These are phyloP conservation scores for Butorides virescens DNA, from an alignment of 2,113 vertebrate genomes.

Conservation along the genomic window DNA sequence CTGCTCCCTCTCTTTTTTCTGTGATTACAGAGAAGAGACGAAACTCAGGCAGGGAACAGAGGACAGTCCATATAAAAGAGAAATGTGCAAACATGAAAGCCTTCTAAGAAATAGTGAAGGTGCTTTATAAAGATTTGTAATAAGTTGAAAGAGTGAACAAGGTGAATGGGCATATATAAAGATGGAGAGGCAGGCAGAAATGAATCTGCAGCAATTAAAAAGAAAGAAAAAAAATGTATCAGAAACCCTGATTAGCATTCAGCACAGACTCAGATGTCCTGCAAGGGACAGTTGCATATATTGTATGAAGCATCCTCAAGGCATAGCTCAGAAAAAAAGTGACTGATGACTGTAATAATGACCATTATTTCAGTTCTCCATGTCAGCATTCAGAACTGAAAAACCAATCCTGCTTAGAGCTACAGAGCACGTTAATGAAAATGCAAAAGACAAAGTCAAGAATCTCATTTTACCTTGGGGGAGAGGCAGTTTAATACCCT, in stretches of 20 bases:
- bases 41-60: neutral
- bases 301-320: neutral
- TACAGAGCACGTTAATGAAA: slow-evolving; percentile 13
- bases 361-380: neutral
- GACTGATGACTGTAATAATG: slow-evolving; percentile 16
- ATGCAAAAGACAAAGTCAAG: neutral
- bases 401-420: neutral
- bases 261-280: neutral
- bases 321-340: neutral
- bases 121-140: neutral
- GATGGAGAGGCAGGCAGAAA: neutral
- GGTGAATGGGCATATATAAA: neutral
- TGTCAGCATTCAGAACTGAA: slow-evolving; percentile 11
- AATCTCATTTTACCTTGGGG: neutral
- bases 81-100: neutral
- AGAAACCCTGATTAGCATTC: neutral
- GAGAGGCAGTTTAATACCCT: neutral
- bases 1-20: neutral
- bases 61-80: neutral
- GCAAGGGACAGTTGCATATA: neutral
- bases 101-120: neutral
- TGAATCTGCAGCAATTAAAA: neutral
- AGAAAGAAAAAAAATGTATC: neutral
- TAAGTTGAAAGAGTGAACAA: neutral
- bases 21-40: neutral